Evolutionary conservation across 2,113 vertebrate species (phyloP).

Genomic region (Pampusana beccarii): DNA sequence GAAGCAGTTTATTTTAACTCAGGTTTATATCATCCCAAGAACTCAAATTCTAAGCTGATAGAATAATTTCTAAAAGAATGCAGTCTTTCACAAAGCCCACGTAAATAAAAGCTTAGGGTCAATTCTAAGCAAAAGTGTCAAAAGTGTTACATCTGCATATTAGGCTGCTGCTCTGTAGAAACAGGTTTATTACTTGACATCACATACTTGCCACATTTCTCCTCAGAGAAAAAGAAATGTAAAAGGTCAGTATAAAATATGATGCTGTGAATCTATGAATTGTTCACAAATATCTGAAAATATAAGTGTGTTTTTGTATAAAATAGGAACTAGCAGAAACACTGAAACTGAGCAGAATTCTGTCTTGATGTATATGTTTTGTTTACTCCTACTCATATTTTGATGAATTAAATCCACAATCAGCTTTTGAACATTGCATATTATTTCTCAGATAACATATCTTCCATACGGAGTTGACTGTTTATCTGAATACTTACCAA

Average conservation of each 20-base stretch:
- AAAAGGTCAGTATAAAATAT: conserved; percentile 1
- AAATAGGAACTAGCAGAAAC: neutral
- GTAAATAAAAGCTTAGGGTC: neutral
- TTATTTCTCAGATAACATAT: neutral
- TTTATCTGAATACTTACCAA: neutral
- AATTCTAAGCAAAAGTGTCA: neutral
- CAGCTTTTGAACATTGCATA: neutral
- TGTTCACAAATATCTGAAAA: neutral
- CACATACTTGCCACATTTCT: neutral
- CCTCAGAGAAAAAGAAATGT: neutral
- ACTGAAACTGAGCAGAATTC: neutral
- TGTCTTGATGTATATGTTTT: neutral
- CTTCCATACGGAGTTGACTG: neutral
- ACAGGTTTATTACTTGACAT: neutral
- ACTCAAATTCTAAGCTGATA: neutral
- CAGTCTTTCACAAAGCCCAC: neutral
- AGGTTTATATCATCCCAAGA: accelerated
- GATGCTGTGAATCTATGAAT: neutral
- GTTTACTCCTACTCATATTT: neutral
- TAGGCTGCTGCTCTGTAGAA: neutral
- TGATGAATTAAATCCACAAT: neutral
- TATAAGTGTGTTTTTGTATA: neutral
- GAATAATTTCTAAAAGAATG: neutral
- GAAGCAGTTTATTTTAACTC: neutral
- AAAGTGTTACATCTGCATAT: neutral